Base-by-base conservation (phyloP, 1,140 invertebrate genomes). In the Halesus radiatus region DNA sequence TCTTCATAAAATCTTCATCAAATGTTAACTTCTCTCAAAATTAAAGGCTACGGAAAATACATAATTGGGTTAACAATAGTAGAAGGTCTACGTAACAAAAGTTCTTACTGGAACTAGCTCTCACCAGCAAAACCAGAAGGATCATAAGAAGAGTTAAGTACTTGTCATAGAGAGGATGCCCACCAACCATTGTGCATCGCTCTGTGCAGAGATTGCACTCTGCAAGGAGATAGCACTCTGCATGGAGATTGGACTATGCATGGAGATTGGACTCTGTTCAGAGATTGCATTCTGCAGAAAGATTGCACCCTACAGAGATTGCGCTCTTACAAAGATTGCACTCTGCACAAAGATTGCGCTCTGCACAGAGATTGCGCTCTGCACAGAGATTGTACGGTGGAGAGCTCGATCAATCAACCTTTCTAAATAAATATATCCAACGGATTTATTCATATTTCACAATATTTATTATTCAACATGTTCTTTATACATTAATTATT, bases 401-500 rank as follows among this genome's bases (percentile, higher is more conserved):
- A 56, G 37, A 58, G 53, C 29, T 29, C 20, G 22, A 13, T 58
- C 20, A 58, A 58, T 13, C 56, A 75, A 15, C 18, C 15, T 58
- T 60, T 74, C 18, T 26, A 74, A 74, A 54, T 26, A 26, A 74
- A 74, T 18, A 74, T 15, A 74, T 54, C 54, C 50, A 74, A 74
- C 10, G 23, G 50, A 74, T 56, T 58, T 75, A 75, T 37, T 73
- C 22, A 73, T 70, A 73, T 29, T 56, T 73, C 50, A 73, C 70
- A 56, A 54, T 73, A 54, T 56, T 54, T 68, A 64, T 50, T 52
- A 52, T 68, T 72, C 68, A 79, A 79, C 77, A 79, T 54, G 22
- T 60, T 54, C 52, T 78, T 79, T 76, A 60, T 72, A 79, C 68
- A 79, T 72, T 79, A 72, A 79, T 79, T 79, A 79, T 79, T 79